Conservation (phyloP, 2,797 vertebrate species). For the Botia kubotai region DNA sequence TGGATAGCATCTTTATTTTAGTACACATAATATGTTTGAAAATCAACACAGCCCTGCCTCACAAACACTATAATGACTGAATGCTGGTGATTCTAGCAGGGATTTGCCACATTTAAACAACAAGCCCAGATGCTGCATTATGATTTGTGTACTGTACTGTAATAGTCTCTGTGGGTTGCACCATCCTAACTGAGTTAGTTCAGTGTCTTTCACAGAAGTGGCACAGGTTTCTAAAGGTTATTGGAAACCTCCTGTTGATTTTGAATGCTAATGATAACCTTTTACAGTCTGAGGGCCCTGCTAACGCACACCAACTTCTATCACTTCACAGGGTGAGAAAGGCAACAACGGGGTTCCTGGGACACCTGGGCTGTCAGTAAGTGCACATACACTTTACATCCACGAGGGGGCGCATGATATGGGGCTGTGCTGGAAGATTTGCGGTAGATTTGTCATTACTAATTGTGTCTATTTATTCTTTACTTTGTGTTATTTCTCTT, state of each 20-base stretch:
- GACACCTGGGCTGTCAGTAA: constrained; percentile 73
- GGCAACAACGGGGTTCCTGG: constrained; percentile 76
- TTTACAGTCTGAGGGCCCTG: constrained; percentile 59
- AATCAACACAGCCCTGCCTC: background rate
- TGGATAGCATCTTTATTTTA: background rate
- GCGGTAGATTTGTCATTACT: background rate
- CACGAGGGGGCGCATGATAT: constrained; percentile 62
- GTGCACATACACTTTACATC: constrained; percentile 45
- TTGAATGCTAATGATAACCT: constrained; percentile 76
- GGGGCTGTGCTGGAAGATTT: background rate
- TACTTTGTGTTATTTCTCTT: background rate
- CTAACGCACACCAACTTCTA: constrained; percentile 43
- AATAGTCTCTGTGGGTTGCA: constrained; percentile 4
- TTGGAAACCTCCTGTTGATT: constrained; percentile 61
- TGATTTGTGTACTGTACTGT: constrained; percentile 11
- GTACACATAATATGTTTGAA: background rate
- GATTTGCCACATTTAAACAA: background rate
- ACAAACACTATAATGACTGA: background rate
- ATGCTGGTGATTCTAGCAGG: background rate
- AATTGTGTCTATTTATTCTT: background rate
- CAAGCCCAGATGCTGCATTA: background rate
- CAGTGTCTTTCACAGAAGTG: constrained; percentile 13
- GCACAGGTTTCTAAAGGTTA: constrained; percentile 74
- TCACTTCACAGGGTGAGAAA: constrained; percentile 74
- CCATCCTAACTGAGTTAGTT: constrained; percentile 11